Evolutionary conservation across 2,113 vertebrate genomes (phyloP).

Genomic region (Oriolus oriolus): DNA sequence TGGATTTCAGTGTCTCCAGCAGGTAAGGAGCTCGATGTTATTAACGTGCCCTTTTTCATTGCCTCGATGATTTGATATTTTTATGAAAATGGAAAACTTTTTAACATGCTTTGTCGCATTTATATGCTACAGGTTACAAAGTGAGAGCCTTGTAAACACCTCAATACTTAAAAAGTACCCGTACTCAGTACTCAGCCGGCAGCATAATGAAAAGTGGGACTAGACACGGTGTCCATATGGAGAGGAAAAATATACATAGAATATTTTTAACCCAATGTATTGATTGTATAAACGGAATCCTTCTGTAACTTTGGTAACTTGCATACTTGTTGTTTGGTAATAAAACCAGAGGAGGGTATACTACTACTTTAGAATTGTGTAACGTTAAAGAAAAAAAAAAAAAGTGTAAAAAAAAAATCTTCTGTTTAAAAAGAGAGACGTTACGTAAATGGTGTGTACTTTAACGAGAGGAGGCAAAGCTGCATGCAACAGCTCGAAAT

Average conservation of each 20-base stretch:
- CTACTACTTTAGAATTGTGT: constrained; percentile 81
- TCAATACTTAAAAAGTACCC: constrained; percentile 98
- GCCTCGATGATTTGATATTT: constrained; percentile 79
- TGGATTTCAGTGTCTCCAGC: constrained; percentile 78
- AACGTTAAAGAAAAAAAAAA: constrained; percentile 66
- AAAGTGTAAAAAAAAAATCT: constrained; percentile 73
- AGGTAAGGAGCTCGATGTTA: constrained; percentile 80
- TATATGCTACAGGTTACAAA: constrained; percentile 99
- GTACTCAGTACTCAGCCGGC: constrained; percentile 97
- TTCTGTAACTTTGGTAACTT: constrained; percentile 84
- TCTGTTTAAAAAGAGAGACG: constrained; percentile 72
- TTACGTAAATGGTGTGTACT: constrained; percentile 74
- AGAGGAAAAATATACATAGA: constrained; percentile 86
- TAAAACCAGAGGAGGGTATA: constrained; percentile 74
- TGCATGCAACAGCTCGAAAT: constrained; percentile 80
- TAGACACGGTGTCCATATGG: constrained; percentile 94
- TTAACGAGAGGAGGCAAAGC: constrained; percentile 65
- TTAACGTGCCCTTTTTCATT: constrained; percentile 80
- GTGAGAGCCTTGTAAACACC: constrained; percentile 99
- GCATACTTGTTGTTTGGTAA: constrained; percentile 80
- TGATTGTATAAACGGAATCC: constrained; percentile 82
- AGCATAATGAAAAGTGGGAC: constrained; percentile 98
- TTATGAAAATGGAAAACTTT: constrained; percentile 89
- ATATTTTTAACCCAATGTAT: constrained; percentile 85
- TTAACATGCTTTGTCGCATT: constrained; percentile 99